A percentile compares a stretch with the other conserved stretches of the same genome.
Evolutionary conservation across 2,888 invertebrate genomes (phyloP).

Genomic region (Lymantria monacha): DNA sequence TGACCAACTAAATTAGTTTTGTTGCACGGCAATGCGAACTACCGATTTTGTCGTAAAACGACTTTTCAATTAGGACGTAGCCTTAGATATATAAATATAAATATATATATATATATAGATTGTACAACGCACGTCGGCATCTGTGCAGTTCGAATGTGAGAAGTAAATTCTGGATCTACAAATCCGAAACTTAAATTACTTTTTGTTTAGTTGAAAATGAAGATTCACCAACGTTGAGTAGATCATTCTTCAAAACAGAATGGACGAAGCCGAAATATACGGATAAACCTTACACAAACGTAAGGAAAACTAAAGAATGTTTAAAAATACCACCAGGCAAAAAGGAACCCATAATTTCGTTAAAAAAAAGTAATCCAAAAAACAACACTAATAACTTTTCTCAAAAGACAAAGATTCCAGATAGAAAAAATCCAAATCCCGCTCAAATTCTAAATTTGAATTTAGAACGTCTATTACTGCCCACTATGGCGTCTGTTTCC

Average conservation of each 20-base stretch:
- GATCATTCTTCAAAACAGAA: conserved; percentile 28
- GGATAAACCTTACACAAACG: conserved; percentile 14
- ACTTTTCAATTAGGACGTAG: no score
- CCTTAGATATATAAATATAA: no score
- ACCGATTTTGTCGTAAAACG: no score
- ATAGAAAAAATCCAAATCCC: background rate
- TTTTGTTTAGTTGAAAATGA: conserved; percentile 24
- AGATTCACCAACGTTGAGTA: conserved; percentile 14
- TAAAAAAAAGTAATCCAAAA: background rate
- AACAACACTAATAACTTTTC: background rate
- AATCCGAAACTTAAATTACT: no score
- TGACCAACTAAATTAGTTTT: no score
- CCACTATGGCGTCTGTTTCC: conserved; percentile 21
- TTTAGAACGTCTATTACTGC: conserved; percentile 18
- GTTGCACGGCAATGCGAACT: no score
- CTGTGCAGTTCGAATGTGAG: no score
- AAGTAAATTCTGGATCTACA: no score
- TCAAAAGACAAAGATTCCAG: background rate
- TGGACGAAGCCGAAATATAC: conserved; percentile 28
- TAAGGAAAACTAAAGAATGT: background rate
- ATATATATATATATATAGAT: no score
- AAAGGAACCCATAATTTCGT: background rate
- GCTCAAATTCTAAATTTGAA: conserved; percentile 11
- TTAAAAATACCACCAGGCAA: background rate
- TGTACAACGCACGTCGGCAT: no score